phyloP scores from a whole-genome alignment of 30 jellyfish, hydroid and myxozoan species.

The Catostylus mosaicus region DNA sequence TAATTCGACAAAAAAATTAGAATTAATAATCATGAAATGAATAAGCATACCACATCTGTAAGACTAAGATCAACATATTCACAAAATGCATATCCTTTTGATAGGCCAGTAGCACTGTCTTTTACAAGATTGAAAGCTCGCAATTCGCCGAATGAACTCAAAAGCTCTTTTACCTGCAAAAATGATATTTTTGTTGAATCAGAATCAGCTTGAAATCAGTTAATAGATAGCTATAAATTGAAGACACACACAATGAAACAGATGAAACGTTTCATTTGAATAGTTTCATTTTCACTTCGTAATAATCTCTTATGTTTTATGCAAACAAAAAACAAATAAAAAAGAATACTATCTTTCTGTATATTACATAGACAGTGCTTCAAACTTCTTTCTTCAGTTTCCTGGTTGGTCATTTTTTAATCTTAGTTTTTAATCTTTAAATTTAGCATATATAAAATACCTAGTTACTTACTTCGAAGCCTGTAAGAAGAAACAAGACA shows the following conservation, averaged over 20 bases:
- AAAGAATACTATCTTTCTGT: too few species aligned
- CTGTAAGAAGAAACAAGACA: slow-evolving; percentile 9
- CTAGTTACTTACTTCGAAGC: slow-evolving; percentile 23
- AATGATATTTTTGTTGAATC: neutral
- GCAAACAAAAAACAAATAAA: too few species aligned
- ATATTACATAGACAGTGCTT: too few species aligned
- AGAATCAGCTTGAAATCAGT: neutral
- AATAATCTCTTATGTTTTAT: too few species aligned
- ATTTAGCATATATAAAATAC: slow-evolving; percentile 15
- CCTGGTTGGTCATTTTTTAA: too few species aligned
- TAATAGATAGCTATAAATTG: too few species aligned
- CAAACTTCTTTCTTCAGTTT: too few species aligned
- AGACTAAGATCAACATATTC: slow-evolving; percentile 93
- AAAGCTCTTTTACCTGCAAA: slow-evolving; percentile 88
- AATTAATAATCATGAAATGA: neutral
- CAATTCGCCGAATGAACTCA: slow-evolving; percentile 95
- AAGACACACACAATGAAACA: too few species aligned
- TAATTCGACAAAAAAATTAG: too few species aligned
- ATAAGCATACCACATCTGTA: slow-evolving; percentile 91
- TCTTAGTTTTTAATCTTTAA: too few species aligned
- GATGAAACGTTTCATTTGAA: too few species aligned
- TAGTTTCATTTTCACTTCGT: too few species aligned
- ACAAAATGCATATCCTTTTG: slow-evolving; percentile 99
- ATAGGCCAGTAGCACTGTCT: slow-evolving; percentile 98
- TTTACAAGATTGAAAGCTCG: slow-evolving; percentile 97